Evolutionary conservation across 1,140 invertebrate species (phyloP).

Genomic region (Solenopsis invicta): DNA sequence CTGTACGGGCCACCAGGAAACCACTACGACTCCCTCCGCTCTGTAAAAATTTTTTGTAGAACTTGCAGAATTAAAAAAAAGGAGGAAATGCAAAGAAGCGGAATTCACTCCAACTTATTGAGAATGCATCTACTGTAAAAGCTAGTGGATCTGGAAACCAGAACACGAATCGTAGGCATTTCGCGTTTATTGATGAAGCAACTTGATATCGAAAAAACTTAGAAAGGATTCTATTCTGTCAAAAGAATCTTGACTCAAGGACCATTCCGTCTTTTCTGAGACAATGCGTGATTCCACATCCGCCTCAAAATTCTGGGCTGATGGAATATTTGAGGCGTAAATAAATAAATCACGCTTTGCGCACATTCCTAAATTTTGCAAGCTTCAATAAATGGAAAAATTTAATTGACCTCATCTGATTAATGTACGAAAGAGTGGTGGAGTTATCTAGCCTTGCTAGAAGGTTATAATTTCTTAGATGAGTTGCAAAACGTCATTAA

Average conservation of each 20-base stretch:
- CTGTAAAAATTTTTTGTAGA: background rate
- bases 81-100: background rate
- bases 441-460: background rate
- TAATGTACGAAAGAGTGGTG: background rate
- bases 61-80: background rate
- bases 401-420: background rate
- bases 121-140: background rate
- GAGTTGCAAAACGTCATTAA: background rate
- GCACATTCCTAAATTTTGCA: no score
- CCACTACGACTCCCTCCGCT: background rate
- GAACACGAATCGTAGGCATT: background rate
- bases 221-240: background rate
- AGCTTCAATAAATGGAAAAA: no score
- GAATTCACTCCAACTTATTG: background rate
- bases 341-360: no score
- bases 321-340: no score
- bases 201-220: background rate
- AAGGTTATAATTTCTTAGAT: background rate
- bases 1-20: slow-evolving; percentile 18
- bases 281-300: no score
- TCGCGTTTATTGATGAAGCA: background rate
- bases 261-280: background rate
- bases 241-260: background rate
- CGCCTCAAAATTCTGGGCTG: no score
- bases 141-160: background rate